Evolutionary conservation across 2,888 invertebrate species (phyloP), one percentile per base, ranked within the genome.

Genomic region (Philereme transversata): DNA sequence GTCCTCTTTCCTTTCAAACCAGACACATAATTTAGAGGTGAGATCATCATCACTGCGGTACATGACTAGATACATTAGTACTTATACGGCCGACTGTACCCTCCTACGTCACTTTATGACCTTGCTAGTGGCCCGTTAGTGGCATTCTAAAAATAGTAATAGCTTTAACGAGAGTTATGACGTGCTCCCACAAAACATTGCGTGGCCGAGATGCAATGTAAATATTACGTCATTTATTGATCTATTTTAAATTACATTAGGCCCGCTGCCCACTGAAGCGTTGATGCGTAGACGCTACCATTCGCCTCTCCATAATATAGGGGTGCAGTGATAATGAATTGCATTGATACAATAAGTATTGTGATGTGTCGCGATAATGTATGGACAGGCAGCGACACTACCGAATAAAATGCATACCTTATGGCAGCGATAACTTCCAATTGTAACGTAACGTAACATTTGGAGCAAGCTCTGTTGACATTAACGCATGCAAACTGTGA

Each of bases 91-190:
- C 47, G 47, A 43, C 45, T 53, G 45, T 55, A 55, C 40, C 43
- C 9, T 35, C 43, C 22, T 22, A 44, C 57, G 45, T 51, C 55
- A 62, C 58, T 54, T 54, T 62, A 62, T 60, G 65, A 68, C 65
- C 69, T 68, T 69, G 66, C 49, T 44, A 40, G 49, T 59, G 48
- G 51, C 57, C 50, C 64, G 63, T 62, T 65, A 62, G 41, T 11
- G 52, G 71, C 67, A 63, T 55, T 58, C 72, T 74, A 74, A 74
- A 75, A 74, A 73, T 77, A 78, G 67, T 56, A 65, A 58, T 62
- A 70, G 68, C 64, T 70, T 75, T 64, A 74, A 74, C 71, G 69
- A 72, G 63, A 63, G 63, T 54, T 67, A 67, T 62, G 67, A 60
- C 65, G 68, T 69, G n/a, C 51, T 51, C 47, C 35, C 9, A 46